Conservation (phyloP, 2,888 invertebrate genomes). For the Tenthredo notha region DNA sequence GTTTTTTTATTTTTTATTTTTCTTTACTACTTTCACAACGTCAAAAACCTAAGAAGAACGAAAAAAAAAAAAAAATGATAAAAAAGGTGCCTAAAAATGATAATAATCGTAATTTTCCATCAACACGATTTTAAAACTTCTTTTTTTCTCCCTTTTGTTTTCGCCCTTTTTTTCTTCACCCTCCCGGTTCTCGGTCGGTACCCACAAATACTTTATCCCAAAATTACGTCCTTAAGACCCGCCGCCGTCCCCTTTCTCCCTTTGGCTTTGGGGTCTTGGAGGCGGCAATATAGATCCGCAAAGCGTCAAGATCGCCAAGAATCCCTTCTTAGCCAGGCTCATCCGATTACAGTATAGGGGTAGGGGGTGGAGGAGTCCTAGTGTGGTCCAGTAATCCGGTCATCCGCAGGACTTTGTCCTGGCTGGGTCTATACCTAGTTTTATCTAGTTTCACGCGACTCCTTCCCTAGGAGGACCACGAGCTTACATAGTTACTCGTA, state of each 20-base stretch:
- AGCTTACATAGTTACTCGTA: not conserved
- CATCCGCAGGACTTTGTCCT: slow-evolving; percentile 6
- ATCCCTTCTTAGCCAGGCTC: slow-evolving; percentile 51
- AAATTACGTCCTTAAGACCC: slow-evolving; percentile 46
- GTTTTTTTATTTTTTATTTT: not conserved
- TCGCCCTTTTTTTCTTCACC: not conserved
- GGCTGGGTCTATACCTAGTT: not conserved
- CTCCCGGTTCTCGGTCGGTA: not conserved
- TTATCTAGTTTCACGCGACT: slow-evolving; percentile 41
- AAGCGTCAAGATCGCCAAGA: slow-evolving; percentile 50
- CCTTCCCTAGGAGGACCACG: slow-evolving; percentile 6
- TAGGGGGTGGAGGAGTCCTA: not conserved
- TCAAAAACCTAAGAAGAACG: not conserved
- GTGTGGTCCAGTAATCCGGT: slow-evolving; percentile 47
- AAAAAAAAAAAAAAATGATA: not conserved
- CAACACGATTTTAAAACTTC: not conserved
- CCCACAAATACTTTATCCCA: slow-evolving; percentile 29
- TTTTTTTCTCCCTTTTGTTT: not conserved
- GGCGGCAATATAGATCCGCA: slow-evolving; percentile 45
- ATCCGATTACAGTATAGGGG: slow-evolving; percentile 46
- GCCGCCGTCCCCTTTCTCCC: not conserved
- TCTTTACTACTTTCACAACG: not conserved
- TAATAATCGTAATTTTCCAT: not conserved
- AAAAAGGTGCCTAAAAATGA: not conserved
- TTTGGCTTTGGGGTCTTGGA: slow-evolving; percentile 24